Base-by-base conservation (phyloP, 2,797 vertebrate species). In the Phrynocephalus vlangalii region DNA sequence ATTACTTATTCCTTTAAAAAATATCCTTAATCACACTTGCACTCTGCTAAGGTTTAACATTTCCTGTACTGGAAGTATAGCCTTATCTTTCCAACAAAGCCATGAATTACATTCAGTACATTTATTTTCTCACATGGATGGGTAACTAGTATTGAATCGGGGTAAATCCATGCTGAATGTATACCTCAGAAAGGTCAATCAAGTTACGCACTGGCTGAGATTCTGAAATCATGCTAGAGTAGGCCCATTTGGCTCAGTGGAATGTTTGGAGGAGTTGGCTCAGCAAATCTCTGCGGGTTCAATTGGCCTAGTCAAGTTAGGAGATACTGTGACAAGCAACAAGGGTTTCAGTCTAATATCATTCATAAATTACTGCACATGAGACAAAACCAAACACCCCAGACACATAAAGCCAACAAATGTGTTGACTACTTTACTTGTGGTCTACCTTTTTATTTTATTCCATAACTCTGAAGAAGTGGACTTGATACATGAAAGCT, bases 141-240 rank as follows among this genome's bases (percentile, higher is more conserved):
- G 89, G 87, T 92, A 90, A 71, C 91, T 91, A 92, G 90, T 91
- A 91, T 93, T 91, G 92, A 92, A 73, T 84, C 56, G 90, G 88
- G 85, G 84, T 89, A 92, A 93, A 92, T 84, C 86, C 88, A 93
- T 92, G 93, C 85, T 20, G 30, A 88, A 90, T 84, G 93, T 91
- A 84, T 0, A 1, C 60, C 80, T 84, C 76, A 75, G 86, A 93
- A 94, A 94, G 73, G 30, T n/a, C 91, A 81, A 79, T 70, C 86
- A 90, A 13, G 90, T 90, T n/a, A 88, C 82, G 82, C 68, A 86
- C 76, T 82, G 60, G 26, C 48, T 79, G 28, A 79, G 4, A 18
- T 30, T 20, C 48, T n/a, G 30, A 60, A 79, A 60, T 30, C 8
- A 8, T 28, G 30, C 15, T 30, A n/a, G 26, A 79, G 56, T 52